phyloP scores from a whole-genome alignment of 2,797 vertebrate genomes.

The Dendrocincla tyrannina region DNA sequence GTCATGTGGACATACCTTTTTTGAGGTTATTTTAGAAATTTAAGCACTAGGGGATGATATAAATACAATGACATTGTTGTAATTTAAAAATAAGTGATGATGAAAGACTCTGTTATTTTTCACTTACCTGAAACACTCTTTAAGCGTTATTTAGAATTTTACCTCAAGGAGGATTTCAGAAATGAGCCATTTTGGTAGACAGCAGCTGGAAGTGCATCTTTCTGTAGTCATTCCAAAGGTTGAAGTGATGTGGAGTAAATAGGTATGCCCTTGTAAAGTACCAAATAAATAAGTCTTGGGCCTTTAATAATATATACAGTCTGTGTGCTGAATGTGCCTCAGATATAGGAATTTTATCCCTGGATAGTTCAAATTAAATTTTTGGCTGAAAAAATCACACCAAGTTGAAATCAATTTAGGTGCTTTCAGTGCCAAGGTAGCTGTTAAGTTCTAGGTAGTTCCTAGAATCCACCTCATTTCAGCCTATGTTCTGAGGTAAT shows the following conservation, averaged over 20 bases:
- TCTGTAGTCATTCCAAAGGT: background rate
- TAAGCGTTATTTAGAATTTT: background rate
- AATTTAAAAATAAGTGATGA: no score
- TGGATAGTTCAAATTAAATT: background rate
- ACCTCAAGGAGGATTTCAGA: background rate
- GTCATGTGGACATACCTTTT: no score
- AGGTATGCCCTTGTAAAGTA: background rate
- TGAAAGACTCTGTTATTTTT: no score
- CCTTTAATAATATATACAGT: background rate
- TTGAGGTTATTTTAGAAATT: no score
- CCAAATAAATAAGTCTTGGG: background rate
- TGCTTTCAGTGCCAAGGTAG: background rate
- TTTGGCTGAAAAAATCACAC: background rate
- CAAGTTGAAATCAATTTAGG: background rate
- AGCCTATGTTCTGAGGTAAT: background rate
- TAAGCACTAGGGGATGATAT: no score
- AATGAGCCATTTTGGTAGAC: background rate
- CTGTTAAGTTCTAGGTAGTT: background rate
- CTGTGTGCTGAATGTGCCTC: background rate
- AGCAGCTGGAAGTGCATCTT: background rate
- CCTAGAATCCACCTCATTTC: background rate
- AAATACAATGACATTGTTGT: no score
- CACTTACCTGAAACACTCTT: background rate
- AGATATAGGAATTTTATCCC: background rate
- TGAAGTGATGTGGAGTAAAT: background rate